Percentiles rank a stretch among this genome's conserved stretches.
phyloP scores from a whole-genome alignment of 2,113 vertebrate species.

The Heloderma charlesbogerti region DNA sequence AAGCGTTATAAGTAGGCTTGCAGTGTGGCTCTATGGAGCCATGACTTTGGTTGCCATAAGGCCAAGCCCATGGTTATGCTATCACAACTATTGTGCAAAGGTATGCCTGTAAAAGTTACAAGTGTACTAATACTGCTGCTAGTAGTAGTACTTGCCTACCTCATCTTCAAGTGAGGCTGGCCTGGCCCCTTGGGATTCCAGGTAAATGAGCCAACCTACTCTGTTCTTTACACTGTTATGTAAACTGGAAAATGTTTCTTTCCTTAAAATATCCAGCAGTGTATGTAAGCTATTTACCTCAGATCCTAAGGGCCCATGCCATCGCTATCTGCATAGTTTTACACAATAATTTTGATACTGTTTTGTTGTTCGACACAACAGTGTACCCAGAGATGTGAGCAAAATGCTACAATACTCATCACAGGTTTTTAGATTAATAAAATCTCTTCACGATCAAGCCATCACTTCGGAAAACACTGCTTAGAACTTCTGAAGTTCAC shows the following conservation, averaged over 20 bases:
- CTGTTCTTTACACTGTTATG: not conserved
- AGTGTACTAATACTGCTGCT: not conserved
- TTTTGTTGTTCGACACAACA: constrained; percentile 7
- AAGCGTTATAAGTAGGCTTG: not conserved
- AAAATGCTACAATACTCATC: constrained; percentile 18
- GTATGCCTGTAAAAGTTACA: not conserved
- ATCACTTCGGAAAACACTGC: not conserved
- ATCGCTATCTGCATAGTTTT: not conserved
- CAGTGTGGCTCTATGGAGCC: not conserved
- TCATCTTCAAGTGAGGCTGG: not conserved
- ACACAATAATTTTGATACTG: not conserved
- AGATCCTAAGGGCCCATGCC: not conserved
- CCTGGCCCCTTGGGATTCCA: not conserved
- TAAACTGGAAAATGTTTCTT: not conserved
- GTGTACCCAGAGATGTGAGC: constrained; percentile 20
- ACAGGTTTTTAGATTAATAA: constrained; percentile 41
- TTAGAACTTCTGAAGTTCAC: constrained; percentile 18
- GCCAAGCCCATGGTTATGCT: not conserved
- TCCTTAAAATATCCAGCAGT: not conserved
- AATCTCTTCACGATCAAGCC: constrained; percentile 28
- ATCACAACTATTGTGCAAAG: not conserved
- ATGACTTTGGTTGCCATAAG: not conserved
- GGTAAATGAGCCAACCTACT: not conserved
- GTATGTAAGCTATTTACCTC: not conserved
- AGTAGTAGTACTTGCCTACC: not conserved